These are phyloP conservation scores for Lacanobia oleracea DNA, from an alignment of 2,888 invertebrate genomes.

Conservation along the genomic window DNA sequence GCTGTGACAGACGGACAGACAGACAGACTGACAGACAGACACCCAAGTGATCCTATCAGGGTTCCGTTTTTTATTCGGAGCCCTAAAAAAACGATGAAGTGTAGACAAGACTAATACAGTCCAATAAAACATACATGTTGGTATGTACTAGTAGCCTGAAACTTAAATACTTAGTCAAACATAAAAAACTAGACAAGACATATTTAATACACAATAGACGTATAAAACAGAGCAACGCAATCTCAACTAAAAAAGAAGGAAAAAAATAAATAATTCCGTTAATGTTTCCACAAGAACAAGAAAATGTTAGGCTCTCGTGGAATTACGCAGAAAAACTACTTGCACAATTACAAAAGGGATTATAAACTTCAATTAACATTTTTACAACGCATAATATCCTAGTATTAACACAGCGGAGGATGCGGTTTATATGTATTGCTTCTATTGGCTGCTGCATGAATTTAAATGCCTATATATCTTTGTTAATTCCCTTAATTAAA, in stretches of 20 bases:
- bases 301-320: constrained; percentile 20
- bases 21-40: too few species aligned
- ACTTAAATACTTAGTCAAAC: not conserved
- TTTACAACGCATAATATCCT: constrained; percentile 40
- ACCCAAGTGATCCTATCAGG: too few species aligned
- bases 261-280: not conserved
- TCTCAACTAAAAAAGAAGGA: not conserved
- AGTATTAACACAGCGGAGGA: constrained; percentile 38
- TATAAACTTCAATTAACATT: constrained; percentile 52
- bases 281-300: constrained; percentile 13
- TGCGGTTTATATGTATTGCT: constrained; percentile 38
- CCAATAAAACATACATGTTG: too few species aligned
- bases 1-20: too few species aligned
- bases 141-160: too few species aligned
- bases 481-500: constrained; percentile 33
- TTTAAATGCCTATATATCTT: constrained; percentile 28
- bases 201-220: too few species aligned
- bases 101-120: not conserved
- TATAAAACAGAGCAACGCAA: not conserved
- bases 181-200: not conserved
- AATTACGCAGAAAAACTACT: constrained; percentile 35
- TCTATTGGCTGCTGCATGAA: constrained; percentile 16
- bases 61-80: too few species aligned
- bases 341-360: constrained; percentile 22
- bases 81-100: not conserved